A percentile compares a stretch with the other conserved stretches of the same genome.
Conservation (phyloP, 2,113 vertebrate genomes). For the Helogale parvula region DNA sequence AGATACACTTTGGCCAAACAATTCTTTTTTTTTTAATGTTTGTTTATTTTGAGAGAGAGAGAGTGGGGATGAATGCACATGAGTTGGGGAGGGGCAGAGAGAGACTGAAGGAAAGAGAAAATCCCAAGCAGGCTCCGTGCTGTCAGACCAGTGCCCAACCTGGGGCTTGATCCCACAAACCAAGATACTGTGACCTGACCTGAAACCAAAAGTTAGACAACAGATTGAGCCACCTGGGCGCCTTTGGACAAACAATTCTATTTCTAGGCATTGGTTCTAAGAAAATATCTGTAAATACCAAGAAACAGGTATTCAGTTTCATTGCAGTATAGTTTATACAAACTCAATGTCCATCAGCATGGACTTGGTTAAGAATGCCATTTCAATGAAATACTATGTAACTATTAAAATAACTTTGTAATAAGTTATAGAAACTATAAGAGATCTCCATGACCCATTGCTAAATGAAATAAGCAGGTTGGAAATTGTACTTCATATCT, state of each 20-base stretch:
- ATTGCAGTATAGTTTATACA: not conserved
- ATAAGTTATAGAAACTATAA: not conserved
- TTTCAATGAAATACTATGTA: not conserved
- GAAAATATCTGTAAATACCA: not conserved
- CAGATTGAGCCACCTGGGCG: too few species aligned
- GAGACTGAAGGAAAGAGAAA: too few species aligned
- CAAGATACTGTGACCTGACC: too few species aligned
- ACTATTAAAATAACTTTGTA: not conserved
- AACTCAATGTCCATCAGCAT: not conserved
- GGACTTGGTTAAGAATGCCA: not conserved
- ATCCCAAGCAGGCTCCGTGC: too few species aligned
- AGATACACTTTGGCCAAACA: not conserved
- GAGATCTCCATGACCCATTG: not conserved
- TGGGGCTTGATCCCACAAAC: too few species aligned
- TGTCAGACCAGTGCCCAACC: too few species aligned
- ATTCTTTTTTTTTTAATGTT: too few species aligned
- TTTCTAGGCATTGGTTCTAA: not conserved
- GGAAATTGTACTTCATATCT: not conserved
- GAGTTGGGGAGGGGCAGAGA: too few species aligned
- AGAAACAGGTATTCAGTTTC: not conserved
- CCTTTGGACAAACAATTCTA: not conserved
- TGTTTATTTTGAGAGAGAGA: too few species aligned
- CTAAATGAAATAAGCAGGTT: not conserved
- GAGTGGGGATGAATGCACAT: too few species aligned
- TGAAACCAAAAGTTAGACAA: too few species aligned